Evolutionary conservation across 1,140 invertebrate species (phyloP).

Genomic region (Galleria mellonella): DNA sequence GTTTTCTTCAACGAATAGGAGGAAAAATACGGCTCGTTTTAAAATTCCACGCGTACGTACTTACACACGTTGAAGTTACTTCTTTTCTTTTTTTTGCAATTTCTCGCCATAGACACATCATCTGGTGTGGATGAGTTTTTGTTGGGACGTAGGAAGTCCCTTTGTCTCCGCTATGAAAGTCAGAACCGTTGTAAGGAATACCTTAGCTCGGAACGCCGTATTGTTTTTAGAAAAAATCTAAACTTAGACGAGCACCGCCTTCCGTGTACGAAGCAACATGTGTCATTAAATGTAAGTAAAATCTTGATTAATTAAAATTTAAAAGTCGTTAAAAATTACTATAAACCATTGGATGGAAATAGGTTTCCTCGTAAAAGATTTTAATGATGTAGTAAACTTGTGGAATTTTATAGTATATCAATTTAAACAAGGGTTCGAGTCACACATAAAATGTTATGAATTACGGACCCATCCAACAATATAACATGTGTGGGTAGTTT

Average conservation of each 20-base stretch:
- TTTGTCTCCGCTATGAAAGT: constrained; percentile 67
- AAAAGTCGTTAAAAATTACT: constrained; percentile 27
- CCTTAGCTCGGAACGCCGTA: constrained; percentile 47
- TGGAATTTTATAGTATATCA: constrained; percentile 21
- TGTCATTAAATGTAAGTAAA: constrained; percentile 51
- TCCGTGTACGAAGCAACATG: constrained; percentile 47
- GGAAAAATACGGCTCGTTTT: constrained; percentile 59
- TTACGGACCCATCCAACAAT: constrained; percentile 14
- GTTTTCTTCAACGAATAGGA: constrained; percentile 56
- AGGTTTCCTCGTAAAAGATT: constrained; percentile 21
- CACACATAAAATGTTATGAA: constrained; percentile 25
- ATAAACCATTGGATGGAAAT: constrained; percentile 24
- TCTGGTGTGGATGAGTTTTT: constrained; percentile 70
- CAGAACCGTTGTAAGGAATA: constrained; percentile 69
- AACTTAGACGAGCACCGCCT: constrained; percentile 36
- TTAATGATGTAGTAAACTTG: constrained; percentile 14
- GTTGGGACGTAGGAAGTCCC: constrained; percentile 64
- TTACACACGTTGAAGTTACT: constrained; percentile 43
- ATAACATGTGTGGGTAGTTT: constrained; percentile 14
- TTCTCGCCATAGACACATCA: constrained; percentile 71
- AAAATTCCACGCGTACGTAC: constrained; percentile 52
- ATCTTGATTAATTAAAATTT: constrained; percentile 36
- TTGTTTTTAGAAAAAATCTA: constrained; percentile 65
- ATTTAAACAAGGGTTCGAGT: constrained; percentile 13
- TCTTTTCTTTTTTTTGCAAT: constrained; percentile 63